phyloP scores from a whole-genome alignment of 2,797 vertebrate genomes.

The Rhinella marina region DNA sequence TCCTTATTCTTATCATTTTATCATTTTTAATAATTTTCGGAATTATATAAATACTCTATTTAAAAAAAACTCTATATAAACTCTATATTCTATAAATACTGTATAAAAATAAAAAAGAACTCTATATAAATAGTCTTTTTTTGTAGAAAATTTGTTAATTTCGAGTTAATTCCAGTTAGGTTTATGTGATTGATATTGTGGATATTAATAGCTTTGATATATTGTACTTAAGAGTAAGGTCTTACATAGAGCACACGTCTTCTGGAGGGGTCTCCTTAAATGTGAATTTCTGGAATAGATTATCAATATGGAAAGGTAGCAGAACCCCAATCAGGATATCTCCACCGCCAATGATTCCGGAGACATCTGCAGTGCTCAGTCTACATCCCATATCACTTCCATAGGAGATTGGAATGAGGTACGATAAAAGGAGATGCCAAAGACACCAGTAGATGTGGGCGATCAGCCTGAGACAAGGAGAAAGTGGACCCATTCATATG shows the following conservation, averaged over 20 bases:
- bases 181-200: too few relatives aligned
- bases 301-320: slow-evolving; percentile 44
- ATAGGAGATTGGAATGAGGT: slow-evolving; percentile 15
- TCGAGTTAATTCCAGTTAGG: too few relatives aligned
- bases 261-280: not conserved
- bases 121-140: too few relatives aligned
- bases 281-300: not conserved
- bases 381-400: not conserved
- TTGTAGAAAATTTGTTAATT: too few relatives aligned
- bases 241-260: slow-evolving; percentile 38
- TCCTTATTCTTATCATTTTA: too few relatives aligned
- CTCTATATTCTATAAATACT: too few relatives aligned
- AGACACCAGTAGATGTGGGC: slow-evolving; percentile 26
- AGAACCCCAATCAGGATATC: slow-evolving; percentile 42
- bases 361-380: not conserved
- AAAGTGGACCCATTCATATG: not conserved
- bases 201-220: too few relatives aligned
- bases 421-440: slow-evolving; percentile 25
- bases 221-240: not conserved
- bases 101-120: too few relatives aligned
- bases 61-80: too few relatives aligned
- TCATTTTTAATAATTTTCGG: too few relatives aligned
- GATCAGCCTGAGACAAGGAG: not conserved
- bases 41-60: too few relatives aligned
- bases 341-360: not conserved